These are phyloP conservation scores for Phrynosoma platyrhinos DNA, from an alignment of 2,113 vertebrate genomes.

Conservation along the genomic window DNA sequence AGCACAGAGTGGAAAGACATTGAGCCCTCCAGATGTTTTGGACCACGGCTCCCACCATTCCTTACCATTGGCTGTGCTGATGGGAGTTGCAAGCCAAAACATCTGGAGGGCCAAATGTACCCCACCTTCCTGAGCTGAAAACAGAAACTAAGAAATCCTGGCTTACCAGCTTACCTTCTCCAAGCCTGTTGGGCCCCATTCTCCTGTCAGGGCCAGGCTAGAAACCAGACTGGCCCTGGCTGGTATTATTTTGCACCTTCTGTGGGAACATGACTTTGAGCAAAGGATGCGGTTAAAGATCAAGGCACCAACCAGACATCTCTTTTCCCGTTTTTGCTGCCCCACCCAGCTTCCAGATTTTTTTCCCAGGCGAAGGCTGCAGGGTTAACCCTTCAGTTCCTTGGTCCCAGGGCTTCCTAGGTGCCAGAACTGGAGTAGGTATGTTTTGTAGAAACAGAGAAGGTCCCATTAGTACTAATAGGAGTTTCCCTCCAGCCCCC, in stretches of 20 bases:
- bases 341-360: constrained; percentile 15
- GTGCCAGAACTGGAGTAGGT: background rate
- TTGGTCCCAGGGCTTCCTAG: background rate
- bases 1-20: background rate
- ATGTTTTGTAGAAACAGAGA: background rate
- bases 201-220: background rate
- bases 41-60: background rate
- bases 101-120: background rate
- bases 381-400: background rate
- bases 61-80: background rate
- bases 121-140: background rate
- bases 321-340: constrained; percentile 2
- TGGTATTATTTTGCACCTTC: constrained; percentile 7
- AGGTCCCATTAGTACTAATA: background rate
- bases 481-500: background rate
- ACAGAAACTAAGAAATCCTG: background rate
- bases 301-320: constrained; percentile 17
- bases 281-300: constrained; percentile 30
- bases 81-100: background rate
- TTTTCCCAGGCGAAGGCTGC: constrained; percentile 17
- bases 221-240: background rate
- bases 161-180: background rate
- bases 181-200: background rate
- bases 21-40: background rate
- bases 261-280: constrained; percentile 26